Evolutionary conservation across 2,113 vertebrate genomes (phyloP).

Genomic region (Xenopus borealis): DNA sequence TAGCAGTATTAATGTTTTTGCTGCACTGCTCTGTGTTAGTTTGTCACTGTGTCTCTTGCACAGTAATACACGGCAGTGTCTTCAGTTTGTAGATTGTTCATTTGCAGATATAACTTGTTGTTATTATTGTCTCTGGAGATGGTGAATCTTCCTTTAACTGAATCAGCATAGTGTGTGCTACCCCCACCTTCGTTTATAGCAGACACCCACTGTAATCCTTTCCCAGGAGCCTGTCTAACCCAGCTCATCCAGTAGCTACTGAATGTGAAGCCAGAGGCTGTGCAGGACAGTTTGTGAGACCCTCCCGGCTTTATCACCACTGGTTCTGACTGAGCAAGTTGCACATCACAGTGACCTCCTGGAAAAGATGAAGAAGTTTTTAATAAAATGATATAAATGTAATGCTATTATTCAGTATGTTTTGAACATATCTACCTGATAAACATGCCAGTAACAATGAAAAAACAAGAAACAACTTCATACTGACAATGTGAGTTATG

Average conservation of each 20-base stretch:
- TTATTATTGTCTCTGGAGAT: constrained; percentile 41
- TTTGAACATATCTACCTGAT: no score
- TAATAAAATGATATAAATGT: no score
- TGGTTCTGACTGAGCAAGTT: neutral
- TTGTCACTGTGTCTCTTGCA: constrained; percentile 19
- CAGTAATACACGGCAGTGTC: constrained; percentile 21
- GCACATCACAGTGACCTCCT: neutral
- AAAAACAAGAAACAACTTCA: no score
- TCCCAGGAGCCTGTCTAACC: constrained; percentile 19
- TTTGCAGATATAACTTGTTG: constrained; percentile 25
- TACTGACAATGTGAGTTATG: no score
- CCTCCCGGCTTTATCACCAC: neutral
- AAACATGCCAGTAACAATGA: no score
- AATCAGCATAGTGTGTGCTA: neutral
- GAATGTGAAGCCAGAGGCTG: constrained; percentile 2
- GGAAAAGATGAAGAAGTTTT: neutral
- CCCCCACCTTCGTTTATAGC: neutral
- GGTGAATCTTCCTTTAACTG: constrained; percentile 33
- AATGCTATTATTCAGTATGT: no score
- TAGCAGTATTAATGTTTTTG: no score
- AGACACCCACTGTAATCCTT: constrained; percentile 11
- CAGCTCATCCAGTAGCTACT: neutral
- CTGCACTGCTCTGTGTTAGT: neutral
- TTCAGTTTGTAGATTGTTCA: constrained; percentile 18
- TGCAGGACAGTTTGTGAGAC: neutral